phyloP scores from a whole-genome alignment of 2,888 invertebrate genomes.

The Fragum fragum region DNA sequence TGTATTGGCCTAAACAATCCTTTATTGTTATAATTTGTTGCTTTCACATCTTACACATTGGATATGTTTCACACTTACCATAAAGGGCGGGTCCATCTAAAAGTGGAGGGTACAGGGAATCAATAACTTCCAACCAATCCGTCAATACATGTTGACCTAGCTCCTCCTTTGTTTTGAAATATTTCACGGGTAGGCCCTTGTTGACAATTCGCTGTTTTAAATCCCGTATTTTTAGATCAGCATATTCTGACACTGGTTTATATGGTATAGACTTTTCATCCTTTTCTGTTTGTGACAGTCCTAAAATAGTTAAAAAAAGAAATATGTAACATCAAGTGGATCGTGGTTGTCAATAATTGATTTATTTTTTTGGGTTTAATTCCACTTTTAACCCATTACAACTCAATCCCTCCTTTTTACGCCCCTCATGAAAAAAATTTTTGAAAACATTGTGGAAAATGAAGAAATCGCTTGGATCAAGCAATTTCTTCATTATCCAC shows the following conservation, averaged over 20 bases:
- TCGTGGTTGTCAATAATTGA: too few species aligned
- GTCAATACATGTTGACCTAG: conserved; percentile 79
- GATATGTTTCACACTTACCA: too few species aligned
- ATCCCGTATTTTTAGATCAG: conserved; percentile 78
- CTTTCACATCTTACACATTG: too few species aligned
- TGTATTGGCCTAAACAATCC: too few species aligned
- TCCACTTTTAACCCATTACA: too few species aligned
- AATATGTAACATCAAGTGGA: background rate
- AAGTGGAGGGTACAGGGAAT: conserved; percentile 82
- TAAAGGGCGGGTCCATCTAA: conserved; percentile 64
- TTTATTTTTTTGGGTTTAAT: too few species aligned
- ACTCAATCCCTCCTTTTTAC: too few species aligned
- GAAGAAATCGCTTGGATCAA: too few species aligned
- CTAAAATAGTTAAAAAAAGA: conserved; percentile 25
- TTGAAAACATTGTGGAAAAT: too few species aligned
- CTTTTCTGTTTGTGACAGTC: conserved; percentile 57
- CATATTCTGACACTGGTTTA: conserved; percentile 78
- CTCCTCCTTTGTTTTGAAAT: conserved; percentile 82
- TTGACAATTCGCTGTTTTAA: conserved; percentile 85
- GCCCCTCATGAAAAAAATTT: too few species aligned
- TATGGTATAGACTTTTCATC: conserved; percentile 57
- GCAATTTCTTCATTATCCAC: too few species aligned
- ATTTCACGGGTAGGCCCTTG: conserved; percentile 83
- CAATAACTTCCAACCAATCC: conserved; percentile 83
- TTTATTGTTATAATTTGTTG: too few species aligned